Evolutionary conservation across 2,113 vertebrate genomes (phyloP).

Genomic region (Proteles cristata): DNA sequence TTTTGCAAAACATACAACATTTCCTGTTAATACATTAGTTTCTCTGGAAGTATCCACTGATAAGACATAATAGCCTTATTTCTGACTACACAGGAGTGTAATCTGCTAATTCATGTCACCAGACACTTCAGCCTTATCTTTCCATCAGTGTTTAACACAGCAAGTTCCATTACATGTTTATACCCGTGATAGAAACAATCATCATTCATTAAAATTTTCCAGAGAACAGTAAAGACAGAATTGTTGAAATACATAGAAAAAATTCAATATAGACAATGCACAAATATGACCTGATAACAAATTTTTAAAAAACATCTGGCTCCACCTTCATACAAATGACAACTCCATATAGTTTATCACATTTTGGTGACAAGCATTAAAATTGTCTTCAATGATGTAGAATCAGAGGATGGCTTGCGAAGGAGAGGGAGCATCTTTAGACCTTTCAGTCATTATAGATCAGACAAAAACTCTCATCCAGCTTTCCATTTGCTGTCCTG

Average conservation of each 20-base stretch:
- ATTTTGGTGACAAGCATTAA: slow-evolving; percentile 60
- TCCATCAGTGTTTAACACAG: slow-evolving; percentile 56
- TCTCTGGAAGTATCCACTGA: slow-evolving; percentile 52
- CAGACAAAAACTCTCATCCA: not conserved
- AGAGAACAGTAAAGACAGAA: slow-evolving; percentile 44
- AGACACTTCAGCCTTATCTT: slow-evolving; percentile 43
- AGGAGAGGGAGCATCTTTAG: not conserved
- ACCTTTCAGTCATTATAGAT: not conserved
- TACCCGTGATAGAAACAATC: slow-evolving; percentile 51
- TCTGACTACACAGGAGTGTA: slow-evolving; percentile 25
- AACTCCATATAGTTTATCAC: slow-evolving; percentile 1
- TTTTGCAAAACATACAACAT: not conserved
- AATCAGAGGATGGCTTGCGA: not conserved
- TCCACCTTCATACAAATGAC: slow-evolving; percentile 16
- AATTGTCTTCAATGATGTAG: not conserved
- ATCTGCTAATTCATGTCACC: slow-evolving; percentile 64
- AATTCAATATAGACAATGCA: slow-evolving; percentile 48
- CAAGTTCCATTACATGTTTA: slow-evolving; percentile 34
- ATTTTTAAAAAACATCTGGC: slow-evolving; percentile 42
- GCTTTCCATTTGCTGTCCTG: slow-evolving; percentile 11
- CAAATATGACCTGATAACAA: slow-evolving; percentile 47
- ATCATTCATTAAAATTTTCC: slow-evolving; percentile 59
- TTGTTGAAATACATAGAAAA: slow-evolving; percentile 54
- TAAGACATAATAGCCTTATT: slow-evolving; percentile 50
- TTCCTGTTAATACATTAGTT: slow-evolving; percentile 20